These are phyloP conservation scores for Eutrigla gurnardus DNA, from an alignment of 2,797 vertebrate genomes.

Conservation along the genomic window DNA sequence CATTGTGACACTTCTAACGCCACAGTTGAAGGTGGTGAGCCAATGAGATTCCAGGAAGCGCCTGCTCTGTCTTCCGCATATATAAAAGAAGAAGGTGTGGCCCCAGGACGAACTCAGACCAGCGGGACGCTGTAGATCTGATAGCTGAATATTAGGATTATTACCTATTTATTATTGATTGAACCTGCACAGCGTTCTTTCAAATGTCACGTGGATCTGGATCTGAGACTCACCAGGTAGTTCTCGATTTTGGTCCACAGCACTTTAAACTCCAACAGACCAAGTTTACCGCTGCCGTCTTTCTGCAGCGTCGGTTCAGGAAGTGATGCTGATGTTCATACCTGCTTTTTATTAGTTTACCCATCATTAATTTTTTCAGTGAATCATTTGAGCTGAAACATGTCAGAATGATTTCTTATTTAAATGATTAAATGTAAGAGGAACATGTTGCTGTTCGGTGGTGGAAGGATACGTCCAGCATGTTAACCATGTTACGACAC, in stretches of 20 bases:
- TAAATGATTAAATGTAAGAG: neutral
- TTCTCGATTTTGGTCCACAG: constrained; percentile 91
- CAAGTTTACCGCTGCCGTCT: constrained; percentile 89
- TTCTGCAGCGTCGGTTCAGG: constrained; percentile 72
- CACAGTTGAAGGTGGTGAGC: too few species aligned
- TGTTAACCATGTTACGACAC: constrained; percentile 90
- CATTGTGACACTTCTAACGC: too few species aligned
- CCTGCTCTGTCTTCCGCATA: too few species aligned
- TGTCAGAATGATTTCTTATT: neutral
- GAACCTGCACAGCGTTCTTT: too few species aligned
- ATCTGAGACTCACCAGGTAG: constrained; percentile 83
- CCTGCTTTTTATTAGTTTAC: neutral
- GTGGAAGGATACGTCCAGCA: constrained; percentile 90
- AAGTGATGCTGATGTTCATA: neutral
- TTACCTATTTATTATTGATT: too few species aligned
- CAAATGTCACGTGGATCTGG: neutral
- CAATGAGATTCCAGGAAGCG: too few species aligned
- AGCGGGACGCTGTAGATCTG: too few species aligned
- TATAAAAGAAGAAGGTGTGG: too few species aligned
- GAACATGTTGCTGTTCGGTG: too few species aligned
- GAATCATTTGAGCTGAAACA: too few species aligned
- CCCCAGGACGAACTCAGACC: too few species aligned
- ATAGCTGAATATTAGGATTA: too few species aligned
- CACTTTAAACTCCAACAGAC: constrained; percentile 89
- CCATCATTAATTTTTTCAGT: neutral